Percentiles rank a stretch among this genome's conserved stretches.
These are phyloP conservation scores for Leguminivora glycinivorella DNA, from an alignment of 1,140 invertebrate species.

Conservation along the genomic window DNA sequence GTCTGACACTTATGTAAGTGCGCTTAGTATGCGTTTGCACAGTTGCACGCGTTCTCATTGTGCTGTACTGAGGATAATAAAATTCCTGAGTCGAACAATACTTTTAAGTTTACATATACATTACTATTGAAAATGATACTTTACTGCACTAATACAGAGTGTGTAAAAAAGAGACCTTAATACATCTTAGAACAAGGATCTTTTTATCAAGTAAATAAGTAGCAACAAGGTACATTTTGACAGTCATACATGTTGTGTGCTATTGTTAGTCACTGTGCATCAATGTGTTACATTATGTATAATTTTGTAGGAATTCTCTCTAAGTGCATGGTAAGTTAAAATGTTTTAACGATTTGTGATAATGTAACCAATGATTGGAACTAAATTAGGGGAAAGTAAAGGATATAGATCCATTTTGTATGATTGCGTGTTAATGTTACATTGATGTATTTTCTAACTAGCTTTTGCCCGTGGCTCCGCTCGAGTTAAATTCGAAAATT, in stretches of 20 bases:
- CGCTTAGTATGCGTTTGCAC: slow-evolving; percentile 38
- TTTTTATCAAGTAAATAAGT: neutral
- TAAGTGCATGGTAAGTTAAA: neutral
- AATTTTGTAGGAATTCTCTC: neutral
- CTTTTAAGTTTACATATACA: slow-evolving; percentile 31
- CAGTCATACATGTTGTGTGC: neutral
- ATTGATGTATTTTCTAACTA: too few species aligned
- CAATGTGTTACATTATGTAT: slow-evolving; percentile 7
- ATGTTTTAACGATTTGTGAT: neutral
- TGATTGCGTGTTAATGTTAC: too few species aligned
- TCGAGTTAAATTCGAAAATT: too few species aligned
- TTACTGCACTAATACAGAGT: neutral
- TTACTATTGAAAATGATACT: neutral
- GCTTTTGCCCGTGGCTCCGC: too few species aligned
- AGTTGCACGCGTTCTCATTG: slow-evolving; percentile 45
- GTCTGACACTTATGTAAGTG: slow-evolving; percentile 28
- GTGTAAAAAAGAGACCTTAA: neutral
- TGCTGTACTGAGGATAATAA: slow-evolving; percentile 43
- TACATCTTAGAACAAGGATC: neutral
- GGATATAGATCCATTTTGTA: too few species aligned
- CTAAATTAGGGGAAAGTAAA: too few species aligned
- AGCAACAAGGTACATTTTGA: neutral
- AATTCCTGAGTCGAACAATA: slow-evolving; percentile 41
- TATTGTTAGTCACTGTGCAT: neutral
- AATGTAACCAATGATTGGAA: neutral